Base-by-base conservation (phyloP, 2,113 vertebrate species). In the Carettochelys insculpta region DNA sequence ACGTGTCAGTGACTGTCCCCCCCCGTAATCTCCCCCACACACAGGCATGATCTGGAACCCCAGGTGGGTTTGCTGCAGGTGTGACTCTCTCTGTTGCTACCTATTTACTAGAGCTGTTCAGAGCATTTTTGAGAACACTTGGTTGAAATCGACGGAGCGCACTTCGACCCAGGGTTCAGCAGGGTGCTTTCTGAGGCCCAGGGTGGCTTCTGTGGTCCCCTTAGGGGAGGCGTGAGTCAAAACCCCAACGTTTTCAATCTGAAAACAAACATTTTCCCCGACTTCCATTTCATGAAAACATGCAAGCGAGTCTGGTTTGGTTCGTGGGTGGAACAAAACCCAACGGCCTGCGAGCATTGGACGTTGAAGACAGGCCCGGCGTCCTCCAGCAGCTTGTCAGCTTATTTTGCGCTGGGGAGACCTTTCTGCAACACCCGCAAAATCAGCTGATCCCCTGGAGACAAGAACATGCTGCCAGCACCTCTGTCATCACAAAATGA, bases 401-500 rank as follows among this genome's bases (percentile, higher is more conserved):
- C 38, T 54, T 71, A 19, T 45, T 81, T 88, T 75, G 41, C 22
- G 41, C 11, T 22, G 27, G 14, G 34, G 25, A 14, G 51, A 8
- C 50, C 20, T 48, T 75, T 71, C 8, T 20, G 43, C 73, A 17
- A 3, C 58, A 0, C 8, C 50, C 0, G 45, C 20, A 53, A 89
- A 75, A 77, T 4, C 0, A 52, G 11, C 4, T 0, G 47, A 43
- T 16, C 45, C 82, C 43, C 8, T 25, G 12, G 31, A 25, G 61
- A 61, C 7, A 0, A 48, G 10, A 79, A 10, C 71, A 1, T 25
- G 0, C 25, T 14, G 0, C 1, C 0, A 8, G 4, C 0, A 9
- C 47, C 12, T 8, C 34, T 1, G 0, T 0, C 7, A 4, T 2
- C 22, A 2, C 3, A 5, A 77, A 80, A 47, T n/a, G n/a, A 1